Conservation (phyloP, 2,113 vertebrate species). For the Boulengeromyrus knoepffleri region DNA sequence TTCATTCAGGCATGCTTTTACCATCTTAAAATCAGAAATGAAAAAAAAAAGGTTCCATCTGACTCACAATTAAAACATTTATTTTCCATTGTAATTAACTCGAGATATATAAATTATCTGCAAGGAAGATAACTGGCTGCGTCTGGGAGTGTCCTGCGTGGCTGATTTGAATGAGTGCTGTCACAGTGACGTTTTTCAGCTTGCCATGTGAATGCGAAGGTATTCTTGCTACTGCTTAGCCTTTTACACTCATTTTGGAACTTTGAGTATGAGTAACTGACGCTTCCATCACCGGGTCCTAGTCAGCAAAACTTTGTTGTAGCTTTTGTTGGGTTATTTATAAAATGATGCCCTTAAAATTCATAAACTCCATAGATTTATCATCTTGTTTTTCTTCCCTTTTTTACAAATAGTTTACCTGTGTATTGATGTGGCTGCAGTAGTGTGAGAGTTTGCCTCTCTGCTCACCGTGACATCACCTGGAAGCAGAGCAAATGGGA, state of each 20-base stretch:
- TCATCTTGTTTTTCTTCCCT: neutral
- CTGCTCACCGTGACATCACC: neutral
- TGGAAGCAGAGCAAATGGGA: neutral
- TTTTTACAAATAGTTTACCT: neutral
- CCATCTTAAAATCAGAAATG: constrained; percentile 8
- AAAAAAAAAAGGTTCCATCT: constrained; percentile 15
- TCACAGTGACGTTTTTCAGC: neutral
- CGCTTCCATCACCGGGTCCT: neutral
- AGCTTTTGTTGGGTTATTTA: neutral
- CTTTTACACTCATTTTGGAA: neutral
- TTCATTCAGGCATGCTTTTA: constrained; percentile 17
- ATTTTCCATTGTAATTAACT: constrained; percentile 26
- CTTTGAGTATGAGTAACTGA: neutral
- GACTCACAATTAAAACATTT: constrained; percentile 30
- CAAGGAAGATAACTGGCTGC: neutral
- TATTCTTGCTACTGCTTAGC: neutral
- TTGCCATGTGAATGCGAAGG: neutral
- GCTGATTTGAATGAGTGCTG: constrained; percentile 1
- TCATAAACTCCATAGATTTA: neutral
- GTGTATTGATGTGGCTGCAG: neutral
- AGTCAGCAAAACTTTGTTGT: neutral
- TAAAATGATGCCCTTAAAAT: neutral
- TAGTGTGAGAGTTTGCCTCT: neutral
- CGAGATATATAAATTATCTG: constrained; percentile 12
- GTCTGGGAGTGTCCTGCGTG: neutral